Percentiles rank a stretch among this genome's conserved stretches.
phyloP scores from a whole-genome alignment of 2,113 vertebrate species.

The Tragulus kanchil region DNA sequence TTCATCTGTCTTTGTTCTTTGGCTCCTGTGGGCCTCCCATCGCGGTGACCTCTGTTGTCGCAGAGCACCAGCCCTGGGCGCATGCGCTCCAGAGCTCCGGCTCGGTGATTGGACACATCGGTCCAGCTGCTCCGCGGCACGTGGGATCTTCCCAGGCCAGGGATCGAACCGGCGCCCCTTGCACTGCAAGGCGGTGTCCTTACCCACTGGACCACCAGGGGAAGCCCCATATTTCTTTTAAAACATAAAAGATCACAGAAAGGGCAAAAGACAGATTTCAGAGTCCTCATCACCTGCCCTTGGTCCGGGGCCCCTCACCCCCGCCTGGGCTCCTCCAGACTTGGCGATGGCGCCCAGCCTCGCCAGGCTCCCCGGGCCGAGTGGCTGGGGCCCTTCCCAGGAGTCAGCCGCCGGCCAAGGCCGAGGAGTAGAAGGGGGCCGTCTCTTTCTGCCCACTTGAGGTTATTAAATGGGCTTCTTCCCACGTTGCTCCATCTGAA shows the following conservation, averaged over 20 bases:
- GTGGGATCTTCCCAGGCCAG: too few species aligned
- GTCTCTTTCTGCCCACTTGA: fast-evolving
- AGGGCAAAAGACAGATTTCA: fast-evolving
- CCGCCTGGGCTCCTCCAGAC: fast-evolving
- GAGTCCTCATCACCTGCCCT: fast-evolving
- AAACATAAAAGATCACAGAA: neutral
- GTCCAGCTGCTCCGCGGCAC: too few species aligned
- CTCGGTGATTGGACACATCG: too few species aligned
- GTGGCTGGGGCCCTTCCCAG: fast-evolving
- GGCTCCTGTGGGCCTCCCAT: too few species aligned
- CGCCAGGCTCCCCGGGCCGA: fast-evolving
- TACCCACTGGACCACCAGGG: too few species aligned
- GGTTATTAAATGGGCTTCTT: fast-evolving
- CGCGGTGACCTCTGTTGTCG: too few species aligned
- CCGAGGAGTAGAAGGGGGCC: neutral
- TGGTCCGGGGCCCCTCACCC: fast-evolving
- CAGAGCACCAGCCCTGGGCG: too few species aligned
- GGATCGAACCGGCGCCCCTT: too few species aligned
- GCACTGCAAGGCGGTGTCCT: too few species aligned
- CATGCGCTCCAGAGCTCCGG: too few species aligned
- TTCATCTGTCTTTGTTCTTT: too few species aligned
- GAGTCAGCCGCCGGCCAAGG: neutral
- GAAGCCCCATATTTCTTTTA: neutral
- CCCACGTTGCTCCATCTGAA: fast-evolving
- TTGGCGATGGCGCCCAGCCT: fast-evolving